These are phyloP conservation scores for Cyanoderma ruficeps DNA, from an alignment of 2,113 vertebrate genomes.

Conservation along the genomic window DNA sequence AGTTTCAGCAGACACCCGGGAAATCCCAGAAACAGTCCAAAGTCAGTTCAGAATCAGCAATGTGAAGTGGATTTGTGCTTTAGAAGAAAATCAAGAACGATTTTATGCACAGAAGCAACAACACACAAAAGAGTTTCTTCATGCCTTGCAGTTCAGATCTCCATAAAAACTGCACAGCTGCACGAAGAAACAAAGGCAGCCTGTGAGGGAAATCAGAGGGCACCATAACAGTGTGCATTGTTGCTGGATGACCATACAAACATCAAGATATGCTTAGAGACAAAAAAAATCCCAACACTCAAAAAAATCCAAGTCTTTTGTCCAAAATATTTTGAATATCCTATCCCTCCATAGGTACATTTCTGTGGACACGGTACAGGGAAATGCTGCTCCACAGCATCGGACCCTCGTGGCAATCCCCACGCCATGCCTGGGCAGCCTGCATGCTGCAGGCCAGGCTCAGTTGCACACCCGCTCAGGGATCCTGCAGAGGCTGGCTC, in stretches of 20 bases:
- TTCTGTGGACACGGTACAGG: neutral
- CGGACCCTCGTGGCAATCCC: neutral
- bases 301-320: neutral
- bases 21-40: constrained; percentile 35
- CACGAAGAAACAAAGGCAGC: neutral
- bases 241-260: neutral
- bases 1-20: neutral
- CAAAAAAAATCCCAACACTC: neutral
- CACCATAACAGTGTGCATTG: constrained; percentile 44
- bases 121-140: constrained; percentile 57
- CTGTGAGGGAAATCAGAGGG: constrained; percentile 20
- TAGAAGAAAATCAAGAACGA: constrained; percentile 49
- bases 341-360: too few relatives aligned
- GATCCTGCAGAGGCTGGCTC: neutral
- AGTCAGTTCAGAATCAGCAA: neutral
- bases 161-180: constrained; percentile 59
- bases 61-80: constrained; percentile 48
- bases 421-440: neutral
- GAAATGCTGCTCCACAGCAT: neutral
- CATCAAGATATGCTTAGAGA: neutral
- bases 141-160: constrained; percentile 23
- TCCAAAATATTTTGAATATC: neutral
- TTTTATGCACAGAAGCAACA: constrained; percentile 31
- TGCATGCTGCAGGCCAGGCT: neutral
- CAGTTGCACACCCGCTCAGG: neutral